These are phyloP conservation scores for Kryptolebias ocellatus DNA, from an alignment of 2,797 vertebrate species.

Conservation along the genomic window DNA sequence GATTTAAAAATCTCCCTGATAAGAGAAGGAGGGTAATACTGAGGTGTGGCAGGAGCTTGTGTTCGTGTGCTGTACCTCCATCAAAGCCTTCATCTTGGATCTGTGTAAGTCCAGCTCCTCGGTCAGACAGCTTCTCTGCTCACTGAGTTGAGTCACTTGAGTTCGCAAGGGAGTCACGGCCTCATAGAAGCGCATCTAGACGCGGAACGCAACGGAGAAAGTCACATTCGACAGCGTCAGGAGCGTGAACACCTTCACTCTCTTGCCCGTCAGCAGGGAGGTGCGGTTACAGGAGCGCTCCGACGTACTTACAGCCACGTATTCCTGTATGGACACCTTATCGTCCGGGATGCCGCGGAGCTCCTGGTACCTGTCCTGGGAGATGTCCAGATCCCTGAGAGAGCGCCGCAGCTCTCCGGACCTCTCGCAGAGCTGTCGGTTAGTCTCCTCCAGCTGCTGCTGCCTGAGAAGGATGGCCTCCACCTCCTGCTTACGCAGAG, in stretches of 20 bases:
- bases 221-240: background rate
- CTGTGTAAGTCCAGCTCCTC: constrained; percentile 87
- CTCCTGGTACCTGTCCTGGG: constrained; percentile 86
- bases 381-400: constrained; percentile 90
- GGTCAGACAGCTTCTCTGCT: constrained; percentile 81
- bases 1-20: too few relatives aligned
- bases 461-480: constrained; percentile 90
- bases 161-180: constrained; percentile 85
- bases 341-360: constrained; percentile 89
- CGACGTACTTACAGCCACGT: constrained; percentile 87
- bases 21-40: background rate
- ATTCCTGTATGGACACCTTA: constrained; percentile 92
- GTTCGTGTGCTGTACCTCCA: constrained; percentile 82
- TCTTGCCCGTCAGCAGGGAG: background rate
- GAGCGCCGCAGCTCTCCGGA: constrained; percentile 90
- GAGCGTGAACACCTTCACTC: background rate
- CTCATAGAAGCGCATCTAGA: constrained; percentile 86
- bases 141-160: constrained; percentile 85
- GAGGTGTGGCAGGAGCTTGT: background rate
- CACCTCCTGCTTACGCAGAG: constrained; percentile 94
- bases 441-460: constrained; percentile 94
- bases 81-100: constrained; percentile 85
- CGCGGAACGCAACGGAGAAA: background rate
- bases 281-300: background rate
- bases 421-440: constrained; percentile 88